Evolutionary conservation across 2,888 invertebrate species (phyloP).

Genomic region (Syrphus vitripennis): DNA sequence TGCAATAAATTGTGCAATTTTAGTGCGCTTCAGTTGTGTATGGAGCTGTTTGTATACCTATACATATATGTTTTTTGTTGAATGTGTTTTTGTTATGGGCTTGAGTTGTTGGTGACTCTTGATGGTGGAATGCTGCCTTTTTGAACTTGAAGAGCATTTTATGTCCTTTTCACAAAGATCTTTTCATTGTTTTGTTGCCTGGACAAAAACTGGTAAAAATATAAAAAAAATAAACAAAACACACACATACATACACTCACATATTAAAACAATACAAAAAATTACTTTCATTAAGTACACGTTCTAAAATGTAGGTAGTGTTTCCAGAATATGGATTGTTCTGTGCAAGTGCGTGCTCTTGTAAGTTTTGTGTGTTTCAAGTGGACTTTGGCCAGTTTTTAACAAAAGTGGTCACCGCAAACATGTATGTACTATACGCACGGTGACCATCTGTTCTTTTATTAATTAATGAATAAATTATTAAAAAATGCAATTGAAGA

Average conservation of each 20-base stretch:
- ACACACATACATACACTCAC: neutral
- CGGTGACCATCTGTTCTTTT: no score
- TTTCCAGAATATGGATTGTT: neutral
- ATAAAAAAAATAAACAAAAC: slow-evolving; percentile 29
- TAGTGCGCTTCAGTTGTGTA: slow-evolving; percentile 15
- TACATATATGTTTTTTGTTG: neutral
- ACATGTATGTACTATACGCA: neutral
- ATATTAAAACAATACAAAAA: neutral
- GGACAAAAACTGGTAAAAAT: slow-evolving; percentile 24
- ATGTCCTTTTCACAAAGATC: slow-evolving; percentile 62
- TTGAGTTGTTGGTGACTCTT: neutral
- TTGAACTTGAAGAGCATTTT: slow-evolving; percentile 60
- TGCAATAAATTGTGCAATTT: slow-evolving; percentile 50
- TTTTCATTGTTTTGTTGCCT: slow-evolving; percentile 34
- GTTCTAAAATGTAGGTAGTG: neutral
- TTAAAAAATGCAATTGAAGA: no score
- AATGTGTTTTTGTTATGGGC: neutral
- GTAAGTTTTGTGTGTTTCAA: slow-evolving; percentile 44
- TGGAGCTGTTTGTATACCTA: neutral
- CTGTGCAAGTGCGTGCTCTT: slow-evolving; percentile 41
- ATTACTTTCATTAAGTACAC: slow-evolving; percentile 35
- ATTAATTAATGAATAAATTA: no score
- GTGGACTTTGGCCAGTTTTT: slow-evolving; percentile 59
- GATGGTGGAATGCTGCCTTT: slow-evolving; percentile 34
- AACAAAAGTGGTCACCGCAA: slow-evolving; percentile 45